Conservation (phyloP, 2,113 vertebrate species). For the Willisornis vidua region DNA sequence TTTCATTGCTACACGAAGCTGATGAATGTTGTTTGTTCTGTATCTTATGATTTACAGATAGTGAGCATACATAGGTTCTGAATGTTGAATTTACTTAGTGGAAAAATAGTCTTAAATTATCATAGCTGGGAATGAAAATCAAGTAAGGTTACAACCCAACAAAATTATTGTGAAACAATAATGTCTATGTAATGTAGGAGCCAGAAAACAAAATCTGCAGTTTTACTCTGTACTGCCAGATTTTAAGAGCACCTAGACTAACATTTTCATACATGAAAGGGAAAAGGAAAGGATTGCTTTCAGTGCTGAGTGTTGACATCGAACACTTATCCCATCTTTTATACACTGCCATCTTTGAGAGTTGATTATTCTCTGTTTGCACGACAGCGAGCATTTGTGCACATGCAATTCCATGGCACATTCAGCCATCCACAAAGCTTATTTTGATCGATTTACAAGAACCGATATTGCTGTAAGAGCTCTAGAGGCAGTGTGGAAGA, state of each 20-base stretch:
- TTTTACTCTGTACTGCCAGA: background rate
- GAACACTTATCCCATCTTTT: background rate
- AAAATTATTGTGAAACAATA: background rate
- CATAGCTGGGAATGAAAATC: background rate
- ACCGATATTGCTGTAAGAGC: background rate
- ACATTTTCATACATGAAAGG: background rate
- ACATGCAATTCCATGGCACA: background rate
- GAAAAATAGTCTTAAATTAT: background rate
- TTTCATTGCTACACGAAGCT: background rate
- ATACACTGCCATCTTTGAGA: background rate
- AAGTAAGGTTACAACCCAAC: background rate
- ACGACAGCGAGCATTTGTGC: background rate
- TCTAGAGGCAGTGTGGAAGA: background rate
- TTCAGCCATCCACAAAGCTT: background rate
- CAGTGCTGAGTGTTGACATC: background rate
- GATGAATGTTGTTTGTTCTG: background rate
- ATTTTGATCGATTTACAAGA: constrained; percentile 45
- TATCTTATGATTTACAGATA: constrained; percentile 5
- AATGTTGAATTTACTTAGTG: background rate
- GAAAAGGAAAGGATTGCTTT: background rate
- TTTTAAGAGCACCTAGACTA: background rate
- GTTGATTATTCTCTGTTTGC: background rate
- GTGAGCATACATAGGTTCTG: background rate
- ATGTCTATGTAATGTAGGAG: background rate
- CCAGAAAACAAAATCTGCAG: background rate